Evolutionary conservation across 2,797 vertebrate genomes (phyloP), one percentile per base, ranked within the genome.

Genomic region (Fratercula arctica): DNA sequence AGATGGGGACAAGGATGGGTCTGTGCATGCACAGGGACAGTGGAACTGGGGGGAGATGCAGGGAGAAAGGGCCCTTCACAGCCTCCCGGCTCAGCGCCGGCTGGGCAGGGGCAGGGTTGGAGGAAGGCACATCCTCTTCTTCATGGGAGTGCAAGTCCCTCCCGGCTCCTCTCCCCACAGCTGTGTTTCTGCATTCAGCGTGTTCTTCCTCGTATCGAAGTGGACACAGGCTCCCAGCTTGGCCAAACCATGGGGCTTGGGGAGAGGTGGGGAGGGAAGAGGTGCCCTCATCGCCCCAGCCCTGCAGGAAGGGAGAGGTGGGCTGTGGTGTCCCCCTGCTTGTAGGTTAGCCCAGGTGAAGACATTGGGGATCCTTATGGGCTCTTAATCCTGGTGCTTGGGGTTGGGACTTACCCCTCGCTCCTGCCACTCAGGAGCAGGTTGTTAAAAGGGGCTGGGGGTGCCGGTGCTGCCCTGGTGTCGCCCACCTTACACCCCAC

Each of bases 221-320:
- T 0, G 0, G 20, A 56, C 7, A 0, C 0, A 11, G 57, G 64
- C 59, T 89, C 54, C 26, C 54, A 43, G 63, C 63, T 53, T 1
- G 0, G 45, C 50, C 8, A 10, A 50, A 18, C 41, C 31, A 2
- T 1, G 0, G 28, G 4, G 20, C 46, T 16, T 12, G 1, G 4
- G n/a, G 29, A 9, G 7, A 4, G 29, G 3, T 31, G 16, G 21
- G 33, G 39, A 35, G 53, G 16, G 50, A 24, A n/a, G 57, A 46
- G 61, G 23, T 13, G 59, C 63, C 57, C 33, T 5, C 48, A 5
- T 50, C 3, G 9, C n/a, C 53, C 48, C 81, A 33, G 45, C 54
- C n/a, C 76, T 20, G 31, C 1, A 1, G 59, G 14, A 16, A 43
- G 50, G 24, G 26, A 31, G 64, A 60, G 10, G 35, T 5, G 14